Evolutionary conservation across 2,888 invertebrate genomes (phyloP).

Genomic region (Leucophenga montana): DNA sequence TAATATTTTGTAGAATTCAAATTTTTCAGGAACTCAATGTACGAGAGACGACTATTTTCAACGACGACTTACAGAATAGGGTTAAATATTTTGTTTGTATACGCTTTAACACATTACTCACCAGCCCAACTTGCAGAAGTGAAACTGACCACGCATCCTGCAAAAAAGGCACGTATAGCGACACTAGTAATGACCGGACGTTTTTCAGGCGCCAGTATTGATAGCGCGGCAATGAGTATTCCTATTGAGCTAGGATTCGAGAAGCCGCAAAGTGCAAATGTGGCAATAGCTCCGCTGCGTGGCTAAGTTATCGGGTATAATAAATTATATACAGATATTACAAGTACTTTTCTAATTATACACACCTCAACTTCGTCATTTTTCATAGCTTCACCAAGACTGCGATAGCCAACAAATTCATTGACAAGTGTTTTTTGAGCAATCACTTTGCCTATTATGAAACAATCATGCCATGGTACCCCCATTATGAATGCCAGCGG

Average conservation of each 20-base stretch:
- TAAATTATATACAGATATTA: background rate
- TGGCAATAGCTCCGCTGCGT: conserved; percentile 85
- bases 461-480: conserved; percentile 76
- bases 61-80: no score
- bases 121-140: conserved; percentile 50
- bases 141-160: conserved; percentile 47
- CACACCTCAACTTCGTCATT: conserved; percentile 32
- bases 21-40: no score
- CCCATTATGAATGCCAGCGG: conserved; percentile 47
- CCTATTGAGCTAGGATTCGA: conserved; percentile 90
- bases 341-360: background rate
- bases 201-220: conserved; percentile 79
- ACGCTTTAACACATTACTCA: conserved; percentile 10
- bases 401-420: conserved; percentile 90
- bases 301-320: conserved; percentile 76
- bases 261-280: conserved; percentile 91
- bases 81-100: no score
- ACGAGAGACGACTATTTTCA: no score
- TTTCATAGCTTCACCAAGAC: conserved; percentile 78
- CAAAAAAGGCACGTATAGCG: conserved; percentile 33
- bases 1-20: no score
- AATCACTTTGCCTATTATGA: conserved; percentile 83
- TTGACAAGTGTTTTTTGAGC: conserved; percentile 93
- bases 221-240: conserved; percentile 84
- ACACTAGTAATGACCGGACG: conserved; percentile 30